Conservation (phyloP, 2,888 invertebrate species). For the Spatulosminthurus flaviceps region DNA sequence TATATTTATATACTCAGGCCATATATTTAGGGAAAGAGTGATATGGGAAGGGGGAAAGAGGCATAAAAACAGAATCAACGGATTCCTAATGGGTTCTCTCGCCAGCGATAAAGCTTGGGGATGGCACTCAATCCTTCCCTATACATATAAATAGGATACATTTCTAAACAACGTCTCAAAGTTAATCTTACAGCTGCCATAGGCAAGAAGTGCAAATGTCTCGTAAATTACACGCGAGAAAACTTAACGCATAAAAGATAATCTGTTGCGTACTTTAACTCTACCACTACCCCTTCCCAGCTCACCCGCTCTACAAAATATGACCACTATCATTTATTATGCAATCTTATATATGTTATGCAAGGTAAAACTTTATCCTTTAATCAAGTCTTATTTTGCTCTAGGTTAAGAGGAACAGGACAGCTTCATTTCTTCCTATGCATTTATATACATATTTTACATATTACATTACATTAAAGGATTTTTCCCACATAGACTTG, state of each 20-base stretch:
- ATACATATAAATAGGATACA: too few species aligned
- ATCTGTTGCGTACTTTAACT: constrained; percentile 7
- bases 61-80: not conserved
- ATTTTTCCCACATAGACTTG: too few species aligned
- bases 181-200: constrained; percentile 11
- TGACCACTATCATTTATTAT: not conserved
- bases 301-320: not conserved
- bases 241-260: constrained; percentile 18
- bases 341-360: not conserved
- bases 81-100: constrained; percentile 10
- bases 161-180: not conserved
- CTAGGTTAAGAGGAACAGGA: not conserved
- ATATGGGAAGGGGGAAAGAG: not conserved
- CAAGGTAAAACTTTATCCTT: too few species aligned
- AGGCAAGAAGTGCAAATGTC: constrained; percentile 2
- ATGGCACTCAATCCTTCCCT: not conserved
- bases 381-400: not conserved
- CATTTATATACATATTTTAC: too few species aligned
- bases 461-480: too few species aligned
- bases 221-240: constrained; percentile 18
- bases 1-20: not conserved
- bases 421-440: not conserved
- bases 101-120: not conserved
- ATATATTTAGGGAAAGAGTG: too few species aligned
- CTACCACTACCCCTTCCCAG: too few species aligned